A percentile compares a stretch with the other conserved stretches of the same genome.
phyloP scores from a whole-genome alignment of 2,797 vertebrate species.

The Chrysocyon brachyurus region DNA sequence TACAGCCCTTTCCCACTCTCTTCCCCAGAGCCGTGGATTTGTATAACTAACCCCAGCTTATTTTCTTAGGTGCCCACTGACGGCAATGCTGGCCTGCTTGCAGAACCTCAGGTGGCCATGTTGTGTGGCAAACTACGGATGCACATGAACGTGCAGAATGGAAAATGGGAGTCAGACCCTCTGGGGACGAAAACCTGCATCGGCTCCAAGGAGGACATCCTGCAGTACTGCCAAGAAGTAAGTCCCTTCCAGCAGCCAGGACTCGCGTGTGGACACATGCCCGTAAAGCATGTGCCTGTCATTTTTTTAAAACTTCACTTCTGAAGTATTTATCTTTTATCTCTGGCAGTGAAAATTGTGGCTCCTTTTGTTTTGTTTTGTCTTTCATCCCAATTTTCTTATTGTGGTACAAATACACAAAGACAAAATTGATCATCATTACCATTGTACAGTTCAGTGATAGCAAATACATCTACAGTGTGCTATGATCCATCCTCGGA shows the following conservation, averaged over 20 bases:
- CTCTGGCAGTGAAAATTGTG: background rate
- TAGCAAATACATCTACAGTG: background rate
- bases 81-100: constrained; percentile 91
- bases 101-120: constrained; percentile 95
- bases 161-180: constrained; percentile 94
- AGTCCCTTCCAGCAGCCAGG: constrained; percentile 6
- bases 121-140: constrained; percentile 95
- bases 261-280: accelerated
- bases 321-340: background rate
- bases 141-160: constrained; percentile 95
- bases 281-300: background rate
- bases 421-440: background rate
- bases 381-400: background rate
- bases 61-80: constrained; percentile 91
- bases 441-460: background rate
- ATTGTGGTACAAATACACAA: background rate
- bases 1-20: background rate
- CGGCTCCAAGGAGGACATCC: constrained; percentile 93
- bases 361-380: background rate
- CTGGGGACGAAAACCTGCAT: constrained; percentile 93
- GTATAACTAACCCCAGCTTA: background rate
- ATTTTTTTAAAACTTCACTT: background rate
- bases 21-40: background rate
- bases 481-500: background rate
- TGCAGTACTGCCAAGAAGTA: constrained; percentile 95